Evolutionary conservation across 1,140 invertebrate species (phyloP).

Genomic region (Leptoteleia sp.): DNA sequence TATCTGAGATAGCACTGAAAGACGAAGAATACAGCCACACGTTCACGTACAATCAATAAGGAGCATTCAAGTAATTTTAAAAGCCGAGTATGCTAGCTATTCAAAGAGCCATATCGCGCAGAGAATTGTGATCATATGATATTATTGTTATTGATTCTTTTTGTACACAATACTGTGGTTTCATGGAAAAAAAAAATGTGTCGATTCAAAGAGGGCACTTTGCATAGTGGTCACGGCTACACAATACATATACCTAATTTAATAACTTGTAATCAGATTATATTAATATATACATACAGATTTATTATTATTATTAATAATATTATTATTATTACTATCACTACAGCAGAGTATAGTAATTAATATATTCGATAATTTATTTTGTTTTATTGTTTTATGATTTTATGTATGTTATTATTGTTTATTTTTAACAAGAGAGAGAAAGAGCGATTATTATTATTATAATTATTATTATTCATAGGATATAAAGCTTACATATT

Average conservation of each 20-base stretch:
- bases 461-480: conserved; percentile 43
- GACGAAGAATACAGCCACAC: conserved; percentile 51
- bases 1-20: conserved; percentile 41
- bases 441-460: conserved; percentile 68
- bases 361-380: conserved; percentile 81
- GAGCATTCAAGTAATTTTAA: conserved; percentile 45
- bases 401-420: conserved; percentile 81
- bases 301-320: conserved; percentile 53
- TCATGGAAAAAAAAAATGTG: conserved; percentile 28
- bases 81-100: conserved; percentile 74
- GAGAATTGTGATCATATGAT: conserved; percentile 75
- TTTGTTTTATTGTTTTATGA: conserved; percentile 82
- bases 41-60: conserved; percentile 58
- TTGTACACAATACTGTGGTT: conserved; percentile 38
- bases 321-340: conserved; percentile 39
- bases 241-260: conserved; percentile 72
- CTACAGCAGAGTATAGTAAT: conserved; percentile 69
- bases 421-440: conserved; percentile 72
- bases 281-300: conserved; percentile 80
- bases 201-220: conserved; percentile 71
- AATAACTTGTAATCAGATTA: conserved; percentile 73
- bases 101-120: conserved; percentile 77
- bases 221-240: conserved; percentile 78
- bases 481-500: conserved; percentile 66
- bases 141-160: conserved; percentile 70